A percentile compares a stretch with the other conserved stretches of the same genome.
Conservation (phyloP, 2,113 vertebrate species). For the Cephalopholis sonnerati region DNA sequence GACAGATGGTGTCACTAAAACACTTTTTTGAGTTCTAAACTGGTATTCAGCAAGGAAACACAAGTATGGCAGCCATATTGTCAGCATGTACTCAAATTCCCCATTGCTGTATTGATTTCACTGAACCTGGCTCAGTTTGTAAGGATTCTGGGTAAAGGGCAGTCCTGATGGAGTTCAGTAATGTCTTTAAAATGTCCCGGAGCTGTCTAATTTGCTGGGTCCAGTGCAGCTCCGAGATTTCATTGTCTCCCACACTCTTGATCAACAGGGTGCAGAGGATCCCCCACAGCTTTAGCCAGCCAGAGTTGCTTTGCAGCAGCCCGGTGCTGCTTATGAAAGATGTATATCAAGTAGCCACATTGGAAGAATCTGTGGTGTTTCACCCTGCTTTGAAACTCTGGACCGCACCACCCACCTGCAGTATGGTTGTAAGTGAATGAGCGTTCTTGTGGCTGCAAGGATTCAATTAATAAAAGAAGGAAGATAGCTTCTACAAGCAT, state of each 20-base stretch:
- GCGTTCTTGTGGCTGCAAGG: neutral
- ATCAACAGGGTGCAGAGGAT: neutral
- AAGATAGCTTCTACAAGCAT: neutral
- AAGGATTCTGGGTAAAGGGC: neutral
- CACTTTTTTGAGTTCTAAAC: conserved; percentile 19
- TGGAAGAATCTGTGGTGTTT: conserved; percentile 9
- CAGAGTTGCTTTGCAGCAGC: neutral
- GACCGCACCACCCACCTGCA: neutral
- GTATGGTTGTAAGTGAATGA: neutral
- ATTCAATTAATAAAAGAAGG: conserved; percentile 33
- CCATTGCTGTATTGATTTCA: conserved; percentile 20
- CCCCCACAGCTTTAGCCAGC: conserved; percentile 4
- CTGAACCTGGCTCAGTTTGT: neutral
- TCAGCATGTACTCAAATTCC: conserved; percentile 4
- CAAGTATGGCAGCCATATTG: conserved; percentile 12
- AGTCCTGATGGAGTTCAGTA: neutral
- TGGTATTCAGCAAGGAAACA: conserved; percentile 15
- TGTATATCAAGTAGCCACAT: conserved; percentile 7
- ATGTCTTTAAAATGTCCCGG: neutral
- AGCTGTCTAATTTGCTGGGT: neutral
- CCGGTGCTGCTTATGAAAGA: conserved; percentile 19
- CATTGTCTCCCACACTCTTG: conserved; percentile 1
- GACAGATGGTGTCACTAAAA: conserved; percentile 55
- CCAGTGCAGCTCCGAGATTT: neutral
- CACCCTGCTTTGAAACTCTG: conserved; percentile 21